Evolutionary conservation across 2,888 invertebrate genomes (phyloP).

Genomic region (Candidula unifasciata): DNA sequence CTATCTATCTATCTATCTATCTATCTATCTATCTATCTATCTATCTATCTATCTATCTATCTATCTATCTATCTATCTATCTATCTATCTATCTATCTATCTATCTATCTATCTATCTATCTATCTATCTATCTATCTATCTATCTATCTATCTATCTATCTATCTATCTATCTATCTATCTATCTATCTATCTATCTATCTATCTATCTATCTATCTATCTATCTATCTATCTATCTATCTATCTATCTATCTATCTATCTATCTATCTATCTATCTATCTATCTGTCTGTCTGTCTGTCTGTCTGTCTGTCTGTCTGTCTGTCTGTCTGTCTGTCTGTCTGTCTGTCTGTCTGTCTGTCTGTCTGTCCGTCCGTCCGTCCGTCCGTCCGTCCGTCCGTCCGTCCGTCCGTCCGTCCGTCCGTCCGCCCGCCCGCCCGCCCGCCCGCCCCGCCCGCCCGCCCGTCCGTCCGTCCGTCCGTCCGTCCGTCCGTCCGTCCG

Average conservation of each 20-base stretch:
- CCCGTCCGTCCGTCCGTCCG: not conserved
- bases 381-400: not conserved
- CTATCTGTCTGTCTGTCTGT: not conserved
- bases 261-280: no score
- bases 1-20: not conserved
- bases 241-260: no score
- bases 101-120: not conserved
- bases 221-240: no score
- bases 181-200: no score
- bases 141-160: no score
- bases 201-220: no score
- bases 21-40: not conserved
- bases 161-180: no score
- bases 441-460: not conserved
- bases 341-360: slow-evolving; percentile 6
- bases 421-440: not conserved
- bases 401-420: not conserved
- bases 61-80: not conserved
- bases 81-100: not conserved
- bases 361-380: not conserved
- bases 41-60: not conserved
- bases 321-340: slow-evolving; percentile 6
- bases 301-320: slow-evolving; percentile 5
- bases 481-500: not conserved
- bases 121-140: no score